These are phyloP conservation scores for Pachycephus smyrnensis DNA, from an alignment of 2,888 invertebrate species.

Conservation along the genomic window DNA sequence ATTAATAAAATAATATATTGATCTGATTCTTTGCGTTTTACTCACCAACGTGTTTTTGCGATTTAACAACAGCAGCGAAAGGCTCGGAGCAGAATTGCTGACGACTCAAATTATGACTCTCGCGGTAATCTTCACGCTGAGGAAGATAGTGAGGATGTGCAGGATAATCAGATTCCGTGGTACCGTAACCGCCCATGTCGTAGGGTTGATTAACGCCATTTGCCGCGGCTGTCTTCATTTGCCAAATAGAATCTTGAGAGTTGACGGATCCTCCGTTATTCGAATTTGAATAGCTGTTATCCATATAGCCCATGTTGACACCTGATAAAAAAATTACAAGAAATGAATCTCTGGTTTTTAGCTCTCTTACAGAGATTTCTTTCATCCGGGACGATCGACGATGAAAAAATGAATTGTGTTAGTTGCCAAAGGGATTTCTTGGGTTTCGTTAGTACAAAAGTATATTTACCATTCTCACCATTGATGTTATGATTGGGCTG, in stretches of 20 bases:
- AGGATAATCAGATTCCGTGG: slow-evolving; percentile 83
- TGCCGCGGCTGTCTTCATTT: slow-evolving; percentile 89
- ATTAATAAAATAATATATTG: background rate
- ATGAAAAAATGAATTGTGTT: background rate
- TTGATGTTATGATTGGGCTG: slow-evolving; percentile 80
- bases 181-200: slow-evolving; percentile 87
- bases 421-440: background rate
- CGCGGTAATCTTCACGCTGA: slow-evolving; percentile 79
- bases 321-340: slow-evolving; percentile 67
- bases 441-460: background rate
- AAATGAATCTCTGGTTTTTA: background rate
- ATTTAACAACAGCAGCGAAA: slow-evolving; percentile 90
- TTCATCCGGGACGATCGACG: background rate
- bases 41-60: slow-evolving; percentile 91
- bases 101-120: slow-evolving; percentile 85
- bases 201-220: slow-evolving; percentile 77
- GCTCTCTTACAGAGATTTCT: background rate
- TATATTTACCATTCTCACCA: slow-evolving; percentile 82
- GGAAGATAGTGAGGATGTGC: slow-evolving; percentile 83
- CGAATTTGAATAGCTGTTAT: slow-evolving; percentile 92
- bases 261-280: slow-evolving; percentile 96
- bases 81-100: slow-evolving; percentile 91
- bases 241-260: slow-evolving; percentile 94
- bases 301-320: slow-evolving; percentile 90
- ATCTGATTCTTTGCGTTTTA: slow-evolving; percentile 29